phyloP scores from a whole-genome alignment of 2,797 vertebrate genomes.

The Pseudopleuronectes americanus region DNA sequence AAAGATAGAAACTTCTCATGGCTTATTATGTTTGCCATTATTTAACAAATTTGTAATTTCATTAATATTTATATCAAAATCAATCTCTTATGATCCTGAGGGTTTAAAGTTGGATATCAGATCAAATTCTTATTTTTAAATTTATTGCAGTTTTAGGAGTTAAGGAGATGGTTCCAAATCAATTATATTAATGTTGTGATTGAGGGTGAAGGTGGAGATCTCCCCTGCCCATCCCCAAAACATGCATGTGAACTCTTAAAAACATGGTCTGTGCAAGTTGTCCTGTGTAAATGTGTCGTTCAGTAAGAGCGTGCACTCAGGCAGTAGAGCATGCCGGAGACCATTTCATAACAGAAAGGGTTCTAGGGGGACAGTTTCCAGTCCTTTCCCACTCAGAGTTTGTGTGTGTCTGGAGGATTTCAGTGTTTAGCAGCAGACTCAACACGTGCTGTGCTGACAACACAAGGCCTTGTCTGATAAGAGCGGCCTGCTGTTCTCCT shows the following conservation, averaged over 20 bases:
- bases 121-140: no score
- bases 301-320: conserved; percentile 8
- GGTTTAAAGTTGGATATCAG: no score
- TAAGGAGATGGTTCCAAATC: no score
- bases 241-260: neutral
- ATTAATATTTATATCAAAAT: no score
- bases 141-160: no score
- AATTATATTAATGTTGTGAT: no score
- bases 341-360: conserved; percentile 33
- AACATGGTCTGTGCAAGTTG: neutral
- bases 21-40: no score
- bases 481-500: conserved; percentile 76
- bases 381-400: conserved; percentile 33
- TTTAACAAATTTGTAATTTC: no score
- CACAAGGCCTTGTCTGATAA: conserved; percentile 78
- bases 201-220: no score
- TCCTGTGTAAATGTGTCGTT: conserved; percentile 14
- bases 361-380: conserved; percentile 19
- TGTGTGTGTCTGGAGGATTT: conserved; percentile 63
- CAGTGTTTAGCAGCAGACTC: conserved; percentile 75
- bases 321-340: conserved; percentile 5
- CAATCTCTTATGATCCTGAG: no score
- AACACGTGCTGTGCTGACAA: conserved; percentile 80
- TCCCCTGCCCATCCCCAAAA: neutral
- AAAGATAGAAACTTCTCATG: no score